Evolutionary conservation across 2,888 invertebrate species (phyloP), one percentile per base, ranked within the genome.

Genomic region (Esperia sulphurella): DNA sequence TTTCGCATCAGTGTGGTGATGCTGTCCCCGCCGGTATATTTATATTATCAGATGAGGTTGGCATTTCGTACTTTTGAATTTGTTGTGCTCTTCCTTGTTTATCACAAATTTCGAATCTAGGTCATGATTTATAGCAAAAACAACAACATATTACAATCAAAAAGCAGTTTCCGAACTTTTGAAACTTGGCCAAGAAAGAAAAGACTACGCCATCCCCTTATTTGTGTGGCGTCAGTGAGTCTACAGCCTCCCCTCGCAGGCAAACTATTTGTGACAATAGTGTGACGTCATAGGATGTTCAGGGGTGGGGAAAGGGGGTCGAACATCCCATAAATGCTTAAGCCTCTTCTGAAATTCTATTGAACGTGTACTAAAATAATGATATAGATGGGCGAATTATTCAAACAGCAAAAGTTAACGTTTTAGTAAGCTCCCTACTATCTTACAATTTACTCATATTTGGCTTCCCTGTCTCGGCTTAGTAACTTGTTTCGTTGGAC

Each of bases 221-320:
- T 50, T 50, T 46, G 41, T 50, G 41, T 14, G 53, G 53, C 53
- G 53, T 30, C 53, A 29, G 38, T 6, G 21, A 43, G 53, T 53
- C 53, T 53, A 41, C 28, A 14, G 14, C 35, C n/a, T 10, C 31
- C 31, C 31, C 31, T 31, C 31, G 40, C 13, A 39, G 14, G n/a
- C 14, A 14, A 40, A 40, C 14, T 8, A 40, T 10, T 40, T 40
- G 40, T 14, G 40, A 40, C 40, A 40, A 40, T 40, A 21, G 40
- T 14, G 21, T 40, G 40, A 40, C 40, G 40, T 40, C 40, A 40
- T 21, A 9, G 40, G 14, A 6, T 14, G n/a, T n/a, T n/a, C 35
- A n/a, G 35, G n/a, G 35, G n/a, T n/a, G n/a, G n/a, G 35, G n/a
- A n/a, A n/a, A n/a, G n/a, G n/a, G n/a, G n/a, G n/a, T n/a, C n/a